Conservation (phyloP, 2,888 invertebrate genomes). For the Leptopterna dolabrata region DNA sequence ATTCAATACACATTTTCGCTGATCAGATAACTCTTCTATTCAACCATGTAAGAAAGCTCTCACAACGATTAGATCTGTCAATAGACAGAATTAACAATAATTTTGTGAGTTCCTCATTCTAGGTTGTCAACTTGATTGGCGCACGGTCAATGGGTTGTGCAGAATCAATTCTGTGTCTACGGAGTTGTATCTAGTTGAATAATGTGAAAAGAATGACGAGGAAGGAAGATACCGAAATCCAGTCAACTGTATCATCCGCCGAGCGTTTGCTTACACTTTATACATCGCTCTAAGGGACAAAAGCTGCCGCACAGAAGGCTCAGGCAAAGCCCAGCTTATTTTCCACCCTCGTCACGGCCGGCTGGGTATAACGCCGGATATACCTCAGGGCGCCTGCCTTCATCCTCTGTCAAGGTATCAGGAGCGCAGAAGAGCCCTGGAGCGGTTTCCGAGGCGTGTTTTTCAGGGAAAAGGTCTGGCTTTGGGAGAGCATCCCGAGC, state of each 20-base stretch:
- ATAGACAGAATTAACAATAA: too few relatives aligned
- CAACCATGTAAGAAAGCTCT: too few relatives aligned
- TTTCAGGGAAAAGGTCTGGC: not conserved
- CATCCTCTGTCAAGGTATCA: conserved; percentile 28
- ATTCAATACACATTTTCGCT: too few relatives aligned
- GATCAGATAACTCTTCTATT: too few relatives aligned
- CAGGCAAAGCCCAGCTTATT: conserved; percentile 3
- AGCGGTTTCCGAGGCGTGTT: not conserved
- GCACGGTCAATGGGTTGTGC: not conserved
- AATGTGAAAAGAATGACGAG: too few relatives aligned
- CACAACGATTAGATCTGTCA: too few relatives aligned
- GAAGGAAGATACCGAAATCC: not conserved
- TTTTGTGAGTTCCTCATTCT: too few relatives aligned
- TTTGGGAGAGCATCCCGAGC: not conserved
- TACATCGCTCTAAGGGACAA: not conserved
- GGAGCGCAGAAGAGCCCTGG: not conserved
- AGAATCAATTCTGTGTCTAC: not conserved
- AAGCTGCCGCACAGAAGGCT: not conserved
- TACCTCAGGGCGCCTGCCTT: not conserved
- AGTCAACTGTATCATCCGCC: not conserved
- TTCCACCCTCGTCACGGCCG: conserved; percentile 32
- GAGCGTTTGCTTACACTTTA: not conserved
- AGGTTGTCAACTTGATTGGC: too few relatives aligned
- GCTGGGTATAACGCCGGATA: conserved; percentile 24
- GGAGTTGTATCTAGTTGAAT: too few relatives aligned